Percentiles rank a stretch among this genome's conserved stretches.
These are phyloP conservation scores for Zophobas morio DNA, from an alignment of 1,140 invertebrate species.

Conservation along the genomic window DNA sequence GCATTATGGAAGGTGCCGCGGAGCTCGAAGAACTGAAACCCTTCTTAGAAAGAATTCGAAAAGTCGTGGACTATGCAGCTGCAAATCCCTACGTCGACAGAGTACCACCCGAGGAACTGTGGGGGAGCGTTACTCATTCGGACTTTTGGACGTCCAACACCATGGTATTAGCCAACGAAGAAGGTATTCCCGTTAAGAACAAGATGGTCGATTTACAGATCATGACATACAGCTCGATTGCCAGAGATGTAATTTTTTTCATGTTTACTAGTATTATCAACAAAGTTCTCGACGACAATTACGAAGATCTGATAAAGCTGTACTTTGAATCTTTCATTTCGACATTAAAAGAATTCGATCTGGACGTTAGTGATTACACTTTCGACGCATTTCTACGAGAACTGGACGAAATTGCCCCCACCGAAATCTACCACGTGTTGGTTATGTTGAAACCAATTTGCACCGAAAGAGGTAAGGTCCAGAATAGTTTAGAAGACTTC, in stretches of 20 bases:
- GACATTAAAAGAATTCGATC: conserved; percentile 60
- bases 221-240: conserved; percentile 69
- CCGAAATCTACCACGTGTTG: conserved; percentile 64
- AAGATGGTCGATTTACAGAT: conserved; percentile 79
- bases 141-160: conserved; percentile 79
- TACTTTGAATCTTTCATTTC: conserved; percentile 71
- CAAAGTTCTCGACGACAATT: conserved; percentile 66
- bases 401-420: conserved; percentile 60
- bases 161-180: conserved; percentile 64
- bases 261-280: conserved; percentile 71
- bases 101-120: conserved; percentile 65
- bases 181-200: conserved; percentile 66
- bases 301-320: conserved; percentile 68
- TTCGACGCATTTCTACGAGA: conserved; percentile 63
- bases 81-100: conserved; percentile 56
- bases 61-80: conserved; percentile 50
- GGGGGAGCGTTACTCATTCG: conserved; percentile 71
- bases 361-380: conserved; percentile 58
- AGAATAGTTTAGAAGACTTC: conserved; percentile 62
- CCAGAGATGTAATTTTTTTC: conserved; percentile 74
- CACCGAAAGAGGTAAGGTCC: conserved; percentile 65
- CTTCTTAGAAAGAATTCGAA: conserved; percentile 54
- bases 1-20: conserved; percentile 61
- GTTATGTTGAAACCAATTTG: conserved; percentile 67
- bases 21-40: conserved; percentile 60